These are phyloP conservation scores for Drosophila anomelani DNA, from an alignment of 2,888 invertebrate species.

Conservation along the genomic window DNA sequence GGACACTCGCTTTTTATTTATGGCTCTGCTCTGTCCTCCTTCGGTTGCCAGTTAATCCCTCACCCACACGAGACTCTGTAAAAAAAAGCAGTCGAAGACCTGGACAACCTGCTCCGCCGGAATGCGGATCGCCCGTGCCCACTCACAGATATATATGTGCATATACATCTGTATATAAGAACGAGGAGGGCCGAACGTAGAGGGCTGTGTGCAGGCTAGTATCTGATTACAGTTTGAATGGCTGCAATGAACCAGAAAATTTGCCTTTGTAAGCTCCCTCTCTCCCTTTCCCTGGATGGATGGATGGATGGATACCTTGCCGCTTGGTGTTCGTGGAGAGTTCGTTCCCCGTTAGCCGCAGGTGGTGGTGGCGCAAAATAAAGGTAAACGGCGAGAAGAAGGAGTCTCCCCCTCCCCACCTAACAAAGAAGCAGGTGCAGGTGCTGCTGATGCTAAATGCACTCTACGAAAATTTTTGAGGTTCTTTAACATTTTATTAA, in stretches of 20 bases:
- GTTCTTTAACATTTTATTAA: background rate
- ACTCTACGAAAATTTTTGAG: conserved; percentile 1
- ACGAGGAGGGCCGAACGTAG: background rate
- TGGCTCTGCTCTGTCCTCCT: background rate
- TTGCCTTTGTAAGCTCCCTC: conserved; percentile 54
- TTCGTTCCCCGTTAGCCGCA: conserved; percentile 34
- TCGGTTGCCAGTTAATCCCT: conserved; percentile 23
- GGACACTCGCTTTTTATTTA: conserved; percentile 19
- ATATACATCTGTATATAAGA: conserved; percentile 4
- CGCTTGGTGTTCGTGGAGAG: background rate
- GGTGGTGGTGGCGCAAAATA: conserved; percentile 32
- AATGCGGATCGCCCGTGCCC: conserved; percentile 30
- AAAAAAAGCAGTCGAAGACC: conserved; percentile 20
- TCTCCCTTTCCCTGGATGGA: background rate
- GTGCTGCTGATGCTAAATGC: conserved; percentile 10
- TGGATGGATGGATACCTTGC: conserved; percentile 4
- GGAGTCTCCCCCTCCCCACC: conserved; percentile 1
- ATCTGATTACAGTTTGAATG: conserved; percentile 79
- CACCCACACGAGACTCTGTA: conserved; percentile 23
- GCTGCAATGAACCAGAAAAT: conserved; percentile 80
- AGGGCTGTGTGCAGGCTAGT: conserved; percentile 44
- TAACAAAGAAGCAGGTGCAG: conserved; percentile 66
- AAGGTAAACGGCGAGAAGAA: conserved; percentile 7
- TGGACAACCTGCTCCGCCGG: conserved; percentile 39
- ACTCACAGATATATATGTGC: conserved; percentile 5